Conservation (phyloP, 2,113 vertebrate genomes). For the Colossoma macropomum region DNA sequence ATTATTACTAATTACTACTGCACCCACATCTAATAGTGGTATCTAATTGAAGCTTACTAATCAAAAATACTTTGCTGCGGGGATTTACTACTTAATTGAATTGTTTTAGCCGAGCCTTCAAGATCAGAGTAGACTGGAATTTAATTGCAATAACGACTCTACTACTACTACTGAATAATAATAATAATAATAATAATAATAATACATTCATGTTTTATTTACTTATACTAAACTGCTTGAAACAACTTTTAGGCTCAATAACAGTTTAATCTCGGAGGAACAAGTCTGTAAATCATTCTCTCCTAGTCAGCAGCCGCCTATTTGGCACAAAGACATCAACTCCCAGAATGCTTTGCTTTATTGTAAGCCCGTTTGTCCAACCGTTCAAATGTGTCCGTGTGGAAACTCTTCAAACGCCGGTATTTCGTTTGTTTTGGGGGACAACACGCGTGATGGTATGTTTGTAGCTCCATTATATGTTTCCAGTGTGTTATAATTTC, state of each 20-base stretch:
- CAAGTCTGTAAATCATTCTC: background rate
- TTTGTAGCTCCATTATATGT: background rate
- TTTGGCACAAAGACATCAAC: background rate
- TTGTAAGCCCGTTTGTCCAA: slow-evolving; percentile 29
- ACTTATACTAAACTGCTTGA: too few relatives aligned
- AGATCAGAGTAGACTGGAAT: too few relatives aligned
- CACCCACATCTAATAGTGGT: too few relatives aligned
- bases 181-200: background rate
- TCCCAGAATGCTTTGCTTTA: slow-evolving; percentile 47
- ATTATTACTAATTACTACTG: too few relatives aligned
- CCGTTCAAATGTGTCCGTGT: slow-evolving; percentile 37
- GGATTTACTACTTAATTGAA: too few relatives aligned
- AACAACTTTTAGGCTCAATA: background rate
- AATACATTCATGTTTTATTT: too few relatives aligned
- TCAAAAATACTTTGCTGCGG: too few relatives aligned
- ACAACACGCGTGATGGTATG: slow-evolving; percentile 10
- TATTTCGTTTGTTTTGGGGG: background rate
- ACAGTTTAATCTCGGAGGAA: background rate
- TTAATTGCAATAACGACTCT: too few relatives aligned
- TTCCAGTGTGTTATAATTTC: background rate
- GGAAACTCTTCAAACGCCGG: background rate
- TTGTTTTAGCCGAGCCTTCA: too few relatives aligned
- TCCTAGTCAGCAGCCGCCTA: background rate
- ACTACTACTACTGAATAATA: background rate
- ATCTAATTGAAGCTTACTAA: too few relatives aligned